Evolutionary conservation across 2,113 vertebrate species (phyloP).

Genomic region (Pithys albifrons): DNA sequence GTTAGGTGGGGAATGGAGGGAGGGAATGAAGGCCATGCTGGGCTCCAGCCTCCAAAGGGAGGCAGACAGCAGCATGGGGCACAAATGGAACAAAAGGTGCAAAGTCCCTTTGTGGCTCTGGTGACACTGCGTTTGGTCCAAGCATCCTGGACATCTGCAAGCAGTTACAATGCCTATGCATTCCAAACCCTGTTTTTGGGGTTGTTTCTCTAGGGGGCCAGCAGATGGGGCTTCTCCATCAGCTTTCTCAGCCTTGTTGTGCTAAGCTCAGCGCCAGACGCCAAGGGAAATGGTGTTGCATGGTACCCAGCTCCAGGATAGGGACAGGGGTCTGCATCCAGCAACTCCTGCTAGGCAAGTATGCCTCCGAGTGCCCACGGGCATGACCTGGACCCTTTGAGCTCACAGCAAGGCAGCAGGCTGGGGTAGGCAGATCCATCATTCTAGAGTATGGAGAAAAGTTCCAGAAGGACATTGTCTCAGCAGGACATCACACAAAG

Average conservation of each 20-base stretch:
- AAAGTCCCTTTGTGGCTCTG: not conserved
- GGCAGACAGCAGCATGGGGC: not conserved
- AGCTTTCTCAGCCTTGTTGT: not conserved
- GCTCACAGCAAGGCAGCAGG: not conserved
- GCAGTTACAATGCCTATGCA: not conserved
- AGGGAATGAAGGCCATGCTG: not conserved
- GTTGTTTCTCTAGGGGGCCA: not conserved
- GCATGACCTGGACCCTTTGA: not conserved
- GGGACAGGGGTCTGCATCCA: not conserved
- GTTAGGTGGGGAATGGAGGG: not conserved
- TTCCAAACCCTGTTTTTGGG: not conserved
- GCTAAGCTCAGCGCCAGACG: not conserved
- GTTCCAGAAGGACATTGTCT: not conserved
- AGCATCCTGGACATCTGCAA: not conserved
- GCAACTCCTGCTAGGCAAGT: not conserved
- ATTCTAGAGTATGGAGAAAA: not conserved
- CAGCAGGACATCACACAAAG: not conserved
- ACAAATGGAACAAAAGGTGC: constrained; percentile 5
- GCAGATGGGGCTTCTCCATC: not conserved
- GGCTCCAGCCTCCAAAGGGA: not conserved
- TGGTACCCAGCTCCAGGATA: not conserved
- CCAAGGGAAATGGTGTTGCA: not conserved
- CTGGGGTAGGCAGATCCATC: not conserved
- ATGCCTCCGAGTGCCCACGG: not conserved
- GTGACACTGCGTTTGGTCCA: not conserved